These are phyloP conservation scores for Nemotelus nigrinus DNA, from an alignment of 2,888 invertebrate species.

Conservation along the genomic window DNA sequence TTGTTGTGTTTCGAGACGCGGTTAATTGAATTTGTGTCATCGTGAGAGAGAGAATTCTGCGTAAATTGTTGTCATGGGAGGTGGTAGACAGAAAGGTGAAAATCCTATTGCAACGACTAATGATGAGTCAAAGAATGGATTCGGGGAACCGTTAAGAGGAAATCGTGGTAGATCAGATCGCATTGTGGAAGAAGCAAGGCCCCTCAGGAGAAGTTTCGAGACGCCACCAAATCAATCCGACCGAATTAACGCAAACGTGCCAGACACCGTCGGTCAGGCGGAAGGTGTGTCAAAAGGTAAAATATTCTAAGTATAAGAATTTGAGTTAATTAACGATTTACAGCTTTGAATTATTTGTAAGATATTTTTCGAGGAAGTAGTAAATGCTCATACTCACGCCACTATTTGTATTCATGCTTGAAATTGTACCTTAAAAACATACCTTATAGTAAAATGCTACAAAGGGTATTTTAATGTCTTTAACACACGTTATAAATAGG, in stretches of 20 bases:
- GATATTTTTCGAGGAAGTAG: no score
- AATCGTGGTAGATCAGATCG: conserved; percentile 2
- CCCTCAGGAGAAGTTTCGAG: conserved; percentile 27
- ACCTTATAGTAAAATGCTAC: no score
- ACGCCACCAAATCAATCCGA: neutral
- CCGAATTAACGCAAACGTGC: neutral
- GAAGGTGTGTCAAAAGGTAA: conserved; percentile 15
- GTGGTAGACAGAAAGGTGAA: conserved; percentile 24
- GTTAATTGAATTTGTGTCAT: neutral
- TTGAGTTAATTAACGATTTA: no score
- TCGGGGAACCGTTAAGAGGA: conserved; percentile 16
- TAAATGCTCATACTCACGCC: no score
- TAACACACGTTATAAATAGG: no score
- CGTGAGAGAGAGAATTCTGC: neutral
- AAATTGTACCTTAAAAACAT: no score
- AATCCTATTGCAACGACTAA: neutral
- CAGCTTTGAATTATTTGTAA: no score
- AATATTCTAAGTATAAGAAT: neutral
- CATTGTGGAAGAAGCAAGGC: conserved; percentile 31
- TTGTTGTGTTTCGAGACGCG: neutral
- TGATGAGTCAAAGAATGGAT: conserved; percentile 37
- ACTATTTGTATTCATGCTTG: no score
- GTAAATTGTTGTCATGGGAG: conserved; percentile 31
- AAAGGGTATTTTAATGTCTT: no score
- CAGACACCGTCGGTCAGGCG: neutral